Base-by-base conservation (phyloP, 1,140 invertebrate species). In the Procambarus virginalis region DNA sequence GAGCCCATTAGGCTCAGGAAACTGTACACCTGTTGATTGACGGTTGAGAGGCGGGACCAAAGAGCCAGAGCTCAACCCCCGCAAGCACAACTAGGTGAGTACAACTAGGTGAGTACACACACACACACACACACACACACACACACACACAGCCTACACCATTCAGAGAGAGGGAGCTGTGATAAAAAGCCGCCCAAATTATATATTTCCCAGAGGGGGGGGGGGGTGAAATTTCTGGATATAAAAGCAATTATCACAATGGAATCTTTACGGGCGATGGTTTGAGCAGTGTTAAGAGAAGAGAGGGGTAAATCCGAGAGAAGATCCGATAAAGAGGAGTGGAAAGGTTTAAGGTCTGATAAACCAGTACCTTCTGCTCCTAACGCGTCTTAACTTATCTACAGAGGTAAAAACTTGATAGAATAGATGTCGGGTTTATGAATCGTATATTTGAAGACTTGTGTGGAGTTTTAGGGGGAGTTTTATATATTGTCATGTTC, bases 201-300 rank as follows among this genome's bases (percentile, higher is more conserved):
- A 68, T n/a, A n/a, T 68, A 17, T 68, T n/a, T 68, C 64, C 51
- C 51, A 55, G 55, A 68, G 64, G 20, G 64, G 51, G n/a, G n/a
- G n/a, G 51, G 4, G 51, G 8, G 3, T 17, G 14, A n/a, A 20
- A 17, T 68, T 68, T 68, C 14, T 17, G 20, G 64, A 68, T 68
- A n/a, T 68, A 68, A 68, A 68, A 68, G 64, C 20, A 68, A 68
- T 68, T 68, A 68, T 68, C 17, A 68, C 64, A 68, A 68, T 68
- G 64, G 64, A 12, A 17, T 68, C 64, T 68, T 68, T 68, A 68
- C 20, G 64, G 64, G 10, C 64, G 64, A 68, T 68, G 64, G 64
- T 68, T 68, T 68, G 64, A 68, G 64, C 64, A n/a, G 64, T 68
- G 64, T 68, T 68, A n/a, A 55, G 64, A 68, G 64, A 68, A 68